Conservation (phyloP, 1,140 invertebrate genomes). For the Amphibalanus amphitrite region DNA sequence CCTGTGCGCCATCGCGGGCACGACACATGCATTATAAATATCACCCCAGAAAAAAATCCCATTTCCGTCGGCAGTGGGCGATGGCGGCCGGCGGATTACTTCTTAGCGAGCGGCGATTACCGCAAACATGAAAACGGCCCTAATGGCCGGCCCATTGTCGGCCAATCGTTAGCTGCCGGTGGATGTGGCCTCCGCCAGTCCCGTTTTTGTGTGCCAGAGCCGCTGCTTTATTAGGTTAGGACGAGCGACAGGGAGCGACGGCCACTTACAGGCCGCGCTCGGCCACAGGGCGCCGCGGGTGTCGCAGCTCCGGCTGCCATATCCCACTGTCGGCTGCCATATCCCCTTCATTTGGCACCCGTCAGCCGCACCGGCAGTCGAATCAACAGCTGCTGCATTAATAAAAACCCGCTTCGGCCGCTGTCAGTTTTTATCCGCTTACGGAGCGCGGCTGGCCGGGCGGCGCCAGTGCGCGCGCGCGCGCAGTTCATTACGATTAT, state of each 20-base stretch:
- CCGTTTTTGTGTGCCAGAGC: not conserved
- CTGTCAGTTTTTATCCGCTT: not conserved
- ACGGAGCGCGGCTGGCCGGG: no score
- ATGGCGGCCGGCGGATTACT: not conserved
- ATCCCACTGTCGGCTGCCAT: not conserved
- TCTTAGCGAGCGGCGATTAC: not conserved
- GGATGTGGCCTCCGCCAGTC: not conserved
- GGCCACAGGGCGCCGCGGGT: no score
- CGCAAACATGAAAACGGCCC: not conserved
- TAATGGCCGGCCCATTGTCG: not conserved
- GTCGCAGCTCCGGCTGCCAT: not conserved
- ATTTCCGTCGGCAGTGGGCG: not conserved
- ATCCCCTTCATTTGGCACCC: not conserved
- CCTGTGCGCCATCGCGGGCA: no score
- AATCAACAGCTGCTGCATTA: conserved; percentile 1
- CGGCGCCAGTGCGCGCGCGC: no score
- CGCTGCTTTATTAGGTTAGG: not conserved
- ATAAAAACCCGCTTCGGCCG: not conserved
- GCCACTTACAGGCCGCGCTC: not conserved
- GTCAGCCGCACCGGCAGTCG: not conserved
- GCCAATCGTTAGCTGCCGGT: not conserved
- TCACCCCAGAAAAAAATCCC: not conserved
- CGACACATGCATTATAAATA: not conserved
- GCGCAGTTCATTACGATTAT: not conserved
- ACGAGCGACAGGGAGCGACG: not conserved